A percentile compares a stretch with the other conserved stretches of the same genome.
Evolutionary conservation across 2,113 vertebrate genomes (phyloP).

Genomic region (Papio anubis): DNA sequence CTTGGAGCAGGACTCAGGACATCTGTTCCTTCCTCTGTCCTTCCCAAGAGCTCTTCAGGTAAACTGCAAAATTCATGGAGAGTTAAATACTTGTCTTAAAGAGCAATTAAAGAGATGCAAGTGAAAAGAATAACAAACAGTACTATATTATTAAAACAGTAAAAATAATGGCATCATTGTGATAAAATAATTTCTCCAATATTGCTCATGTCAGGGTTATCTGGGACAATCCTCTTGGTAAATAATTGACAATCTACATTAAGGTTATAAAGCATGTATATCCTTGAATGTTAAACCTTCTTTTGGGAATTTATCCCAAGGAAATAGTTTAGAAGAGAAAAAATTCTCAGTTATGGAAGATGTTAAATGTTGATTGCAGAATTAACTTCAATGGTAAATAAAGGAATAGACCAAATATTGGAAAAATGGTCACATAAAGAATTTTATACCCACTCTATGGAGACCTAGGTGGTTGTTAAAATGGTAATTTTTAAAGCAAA

Average conservation of each 20-base stretch:
- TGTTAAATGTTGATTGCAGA: not conserved
- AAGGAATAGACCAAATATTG: not conserved
- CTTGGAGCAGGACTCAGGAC: not conserved
- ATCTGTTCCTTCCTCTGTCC: not conserved
- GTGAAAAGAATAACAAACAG: not conserved
- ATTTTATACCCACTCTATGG: not conserved
- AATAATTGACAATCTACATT: not conserved
- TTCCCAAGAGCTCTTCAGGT: not conserved
- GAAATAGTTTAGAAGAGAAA: constrained; percentile 20
- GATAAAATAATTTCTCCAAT: not conserved
- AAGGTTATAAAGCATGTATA: not conserved
- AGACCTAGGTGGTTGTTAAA: not conserved
- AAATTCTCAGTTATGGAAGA: not conserved
- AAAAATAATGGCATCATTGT: not conserved
- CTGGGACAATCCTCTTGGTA: not conserved
- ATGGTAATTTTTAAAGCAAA: constrained; percentile 18
- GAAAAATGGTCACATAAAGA: not conserved
- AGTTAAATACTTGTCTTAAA: not conserved
- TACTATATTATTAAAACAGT: not conserved
- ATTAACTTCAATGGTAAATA: not conserved
- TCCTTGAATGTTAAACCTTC: not conserved
- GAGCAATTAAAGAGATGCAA: not conserved
- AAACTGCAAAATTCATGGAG: not conserved
- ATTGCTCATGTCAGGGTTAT: not conserved
- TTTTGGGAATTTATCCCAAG: not conserved